Conservation (phyloP, 2,888 invertebrate species). For the Tanaodytes sp. region DNA sequence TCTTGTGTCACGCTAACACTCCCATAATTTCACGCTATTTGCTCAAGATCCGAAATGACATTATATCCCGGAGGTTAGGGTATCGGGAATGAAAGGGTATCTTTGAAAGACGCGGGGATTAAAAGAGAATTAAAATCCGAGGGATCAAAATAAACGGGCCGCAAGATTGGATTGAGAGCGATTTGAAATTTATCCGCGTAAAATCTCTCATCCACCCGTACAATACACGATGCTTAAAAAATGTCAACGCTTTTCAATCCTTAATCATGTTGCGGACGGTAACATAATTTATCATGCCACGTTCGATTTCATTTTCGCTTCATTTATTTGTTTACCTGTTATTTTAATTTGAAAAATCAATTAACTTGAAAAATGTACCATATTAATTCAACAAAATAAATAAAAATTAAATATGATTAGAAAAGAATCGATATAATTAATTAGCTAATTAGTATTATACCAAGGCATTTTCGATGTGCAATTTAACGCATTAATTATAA, state of each 20-base stretch:
- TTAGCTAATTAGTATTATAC: too few species aligned
- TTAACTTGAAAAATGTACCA: too few species aligned
- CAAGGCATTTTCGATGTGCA: too few species aligned
- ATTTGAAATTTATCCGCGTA: slow-evolving; percentile 71
- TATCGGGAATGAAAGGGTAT: slow-evolving; percentile 58
- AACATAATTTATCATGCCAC: too few species aligned
- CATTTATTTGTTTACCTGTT: too few species aligned
- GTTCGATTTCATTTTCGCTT: too few species aligned
- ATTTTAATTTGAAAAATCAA: too few species aligned
- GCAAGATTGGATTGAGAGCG: slow-evolving; percentile 69
- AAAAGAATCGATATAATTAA: too few species aligned
- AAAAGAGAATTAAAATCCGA: slow-evolving; percentile 46
- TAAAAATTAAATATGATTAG: too few species aligned
- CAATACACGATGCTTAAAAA: slow-evolving; percentile 15
- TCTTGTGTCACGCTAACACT: slow-evolving; percentile 6
- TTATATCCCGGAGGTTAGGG: slow-evolving; percentile 58
- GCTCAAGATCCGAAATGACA: slow-evolving; percentile 63
- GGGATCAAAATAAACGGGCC: slow-evolving; percentile 64
- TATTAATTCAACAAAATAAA: too few species aligned
- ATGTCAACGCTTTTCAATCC: slow-evolving; percentile 35
- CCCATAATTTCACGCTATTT: slow-evolving; percentile 66
- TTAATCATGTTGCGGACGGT: slow-evolving; percentile 25
- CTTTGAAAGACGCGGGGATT: slow-evolving; percentile 45
- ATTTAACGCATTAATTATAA: too few species aligned
- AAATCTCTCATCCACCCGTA: slow-evolving; percentile 60